phyloP scores from a whole-genome alignment of 2,113 vertebrate species.

The Cephalopholis sonnerati region DNA sequence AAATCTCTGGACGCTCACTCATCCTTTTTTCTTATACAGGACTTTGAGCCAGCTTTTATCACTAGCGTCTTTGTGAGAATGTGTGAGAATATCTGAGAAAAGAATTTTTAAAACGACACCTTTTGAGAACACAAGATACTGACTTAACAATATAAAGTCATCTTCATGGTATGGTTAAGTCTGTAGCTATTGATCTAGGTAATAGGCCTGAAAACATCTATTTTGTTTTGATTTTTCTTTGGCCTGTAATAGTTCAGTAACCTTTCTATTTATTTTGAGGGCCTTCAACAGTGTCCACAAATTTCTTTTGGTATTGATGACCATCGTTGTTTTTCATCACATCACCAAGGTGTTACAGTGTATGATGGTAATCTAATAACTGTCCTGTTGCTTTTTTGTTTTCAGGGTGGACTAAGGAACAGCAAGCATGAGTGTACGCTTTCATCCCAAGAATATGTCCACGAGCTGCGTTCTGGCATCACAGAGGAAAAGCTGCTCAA shows the following conservation, averaged over 20 bases:
- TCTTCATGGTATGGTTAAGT: background rate
- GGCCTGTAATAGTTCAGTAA: background rate
- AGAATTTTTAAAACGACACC: background rate
- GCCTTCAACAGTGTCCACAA: background rate
- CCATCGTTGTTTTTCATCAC: background rate
- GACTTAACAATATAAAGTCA: background rate
- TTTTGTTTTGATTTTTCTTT: background rate
- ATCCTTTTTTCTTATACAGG: background rate
- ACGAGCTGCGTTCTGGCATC: slow-evolving; percentile 95
- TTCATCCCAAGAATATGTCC: slow-evolving; percentile 98
- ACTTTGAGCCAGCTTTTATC: slow-evolving; percentile 12
- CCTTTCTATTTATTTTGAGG: background rate
- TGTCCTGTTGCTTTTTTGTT: slow-evolving; percentile 54
- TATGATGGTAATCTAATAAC: slow-evolving; percentile 7
- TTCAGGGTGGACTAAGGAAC: slow-evolving; percentile 95
- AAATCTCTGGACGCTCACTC: background rate
- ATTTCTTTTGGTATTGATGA: background rate
- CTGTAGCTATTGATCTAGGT: background rate
- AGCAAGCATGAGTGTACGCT: slow-evolving; percentile 97
- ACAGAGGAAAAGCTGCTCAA: slow-evolving; percentile 96
- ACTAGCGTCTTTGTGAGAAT: slow-evolving; percentile 1
- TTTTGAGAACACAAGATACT: background rate
- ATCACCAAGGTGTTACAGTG: background rate
- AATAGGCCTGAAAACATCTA: background rate
- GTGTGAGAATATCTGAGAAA: no score